Evolutionary conservation across 1,140 invertebrate genomes (phyloP), one percentile per base, ranked within the genome.

Genomic region (Hesperophylax magnus): DNA sequence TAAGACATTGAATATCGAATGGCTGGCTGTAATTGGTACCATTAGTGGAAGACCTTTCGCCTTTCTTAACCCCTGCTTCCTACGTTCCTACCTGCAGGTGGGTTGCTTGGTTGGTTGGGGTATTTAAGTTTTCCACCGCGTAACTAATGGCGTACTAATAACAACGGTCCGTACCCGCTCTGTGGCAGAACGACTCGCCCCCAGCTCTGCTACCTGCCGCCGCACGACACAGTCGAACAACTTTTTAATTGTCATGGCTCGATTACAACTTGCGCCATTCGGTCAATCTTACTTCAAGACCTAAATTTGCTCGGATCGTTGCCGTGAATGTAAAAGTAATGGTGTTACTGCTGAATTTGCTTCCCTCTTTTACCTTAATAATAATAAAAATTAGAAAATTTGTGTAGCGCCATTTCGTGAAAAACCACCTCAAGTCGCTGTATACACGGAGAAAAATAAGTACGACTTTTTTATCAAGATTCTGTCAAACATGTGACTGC

Each of bases 61-160:
- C 27, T 67, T 67, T 67, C 63, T 67, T 27, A n/a, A 34, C 63
- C 27, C 8, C 63, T n/a, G 27, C 22, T 39, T 61, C 22, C 34
- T 34, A 34, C 34, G 5, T 34, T 8, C 8, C 27, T 27, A 27
- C 27, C 5, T 27, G 2, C 5, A 5, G 39, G 39, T 47, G 39
- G 39, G 39, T 14, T 0, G 39, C 0, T 14, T 3, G 39, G 39
- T 47, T 14, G 63, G 22, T 67, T 17, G 63, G 27, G 31, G 4
- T 67, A 67, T 67, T 67, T 2, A 67, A 67, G 63, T 67, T 67
- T 67, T 67, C 22, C 63, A 2, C 31, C 63, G 63, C 63, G 22
- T 67, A 31, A 67, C 63, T 67, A 67, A 67, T 67, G 63, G 27
- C 63, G 63, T 39, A 67, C 63, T 67, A 67, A 67, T 67, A 67